These are phyloP conservation scores for Lordiphosa fenestrarum DNA, from an alignment of 2,888 invertebrate genomes.

Conservation along the genomic window DNA sequence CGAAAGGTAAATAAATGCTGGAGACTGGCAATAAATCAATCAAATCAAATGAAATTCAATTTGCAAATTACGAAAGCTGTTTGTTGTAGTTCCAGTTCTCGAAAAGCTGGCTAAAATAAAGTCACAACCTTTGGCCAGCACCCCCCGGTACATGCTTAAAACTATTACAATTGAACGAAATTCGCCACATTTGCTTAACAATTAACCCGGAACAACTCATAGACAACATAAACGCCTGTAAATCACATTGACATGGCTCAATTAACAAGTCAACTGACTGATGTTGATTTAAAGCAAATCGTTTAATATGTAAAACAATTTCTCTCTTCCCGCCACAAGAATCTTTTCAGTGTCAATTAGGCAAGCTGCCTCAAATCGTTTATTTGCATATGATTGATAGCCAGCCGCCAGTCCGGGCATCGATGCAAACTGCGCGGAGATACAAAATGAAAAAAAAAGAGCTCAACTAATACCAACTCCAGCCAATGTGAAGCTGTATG, in stretches of 20 bases:
- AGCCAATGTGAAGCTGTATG: conserved; percentile 21
- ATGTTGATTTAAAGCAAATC: conserved; percentile 38
- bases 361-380: conserved; percentile 16
- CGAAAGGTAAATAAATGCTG: conserved; percentile 16
- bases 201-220: background rate
- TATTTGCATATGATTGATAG: conserved; percentile 62
- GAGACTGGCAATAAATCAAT: conserved; percentile 41
- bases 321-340: background rate
- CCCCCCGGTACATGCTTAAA: too few relatives aligned
- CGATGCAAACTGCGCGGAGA: background rate
- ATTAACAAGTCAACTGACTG: conserved; percentile 45
- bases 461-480: background rate
- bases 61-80: too few relatives aligned
- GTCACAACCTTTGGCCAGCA: too few relatives aligned
- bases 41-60: conserved; percentile 31
- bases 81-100: too few relatives aligned
- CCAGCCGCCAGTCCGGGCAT: background rate
- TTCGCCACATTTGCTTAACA: background rate
- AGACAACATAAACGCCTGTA: conserved; percentile 6
- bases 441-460: background rate
- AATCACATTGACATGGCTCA: conserved; percentile 22
- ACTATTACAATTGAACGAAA: background rate
- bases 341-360: conserved; percentile 23
- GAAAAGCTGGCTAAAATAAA: too few relatives aligned
- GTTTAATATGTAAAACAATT: conserved; percentile 27